A percentile compares a stretch with the other conserved stretches of the same genome.
Conservation (phyloP, 2,113 vertebrate species). For the Sula dactylatra region DNA sequence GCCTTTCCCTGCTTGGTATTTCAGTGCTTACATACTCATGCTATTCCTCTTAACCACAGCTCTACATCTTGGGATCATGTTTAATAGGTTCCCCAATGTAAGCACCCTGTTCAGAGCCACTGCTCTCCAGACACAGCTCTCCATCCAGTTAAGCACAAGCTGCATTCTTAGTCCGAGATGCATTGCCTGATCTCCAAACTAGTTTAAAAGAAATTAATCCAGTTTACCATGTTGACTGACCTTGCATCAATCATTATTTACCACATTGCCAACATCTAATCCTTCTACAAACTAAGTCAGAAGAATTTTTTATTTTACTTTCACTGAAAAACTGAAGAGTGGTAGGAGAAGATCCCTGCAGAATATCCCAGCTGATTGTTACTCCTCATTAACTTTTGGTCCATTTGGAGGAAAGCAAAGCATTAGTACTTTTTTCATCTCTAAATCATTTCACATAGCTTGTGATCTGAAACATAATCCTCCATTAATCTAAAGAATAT, state of each 20-base stretch:
- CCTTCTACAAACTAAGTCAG: background rate
- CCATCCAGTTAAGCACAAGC: background rate
- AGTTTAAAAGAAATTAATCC: background rate
- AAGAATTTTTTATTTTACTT: background rate
- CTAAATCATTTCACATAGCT: background rate
- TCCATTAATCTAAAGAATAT: background rate
- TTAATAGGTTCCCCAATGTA: fast-evolving
- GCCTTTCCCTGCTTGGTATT: background rate
- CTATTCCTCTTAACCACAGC: background rate
- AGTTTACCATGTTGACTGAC: background rate
- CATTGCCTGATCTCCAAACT: background rate
- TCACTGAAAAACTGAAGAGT: background rate
- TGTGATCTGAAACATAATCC: background rate
- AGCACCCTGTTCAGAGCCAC: background rate
- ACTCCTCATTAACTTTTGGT: background rate
- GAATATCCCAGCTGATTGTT: background rate
- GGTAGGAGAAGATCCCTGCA: background rate
- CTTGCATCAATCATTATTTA: background rate
- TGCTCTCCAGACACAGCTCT: background rate
- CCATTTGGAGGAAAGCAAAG: background rate
- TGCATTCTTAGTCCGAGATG: background rate
- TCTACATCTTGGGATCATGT: background rate
- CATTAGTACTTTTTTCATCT: background rate
- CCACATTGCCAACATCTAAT: background rate
- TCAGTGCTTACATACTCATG: background rate